These are phyloP conservation scores for Catostomus latipinnis DNA, from an alignment of 2,797 vertebrate genomes.

Conservation along the genomic window DNA sequence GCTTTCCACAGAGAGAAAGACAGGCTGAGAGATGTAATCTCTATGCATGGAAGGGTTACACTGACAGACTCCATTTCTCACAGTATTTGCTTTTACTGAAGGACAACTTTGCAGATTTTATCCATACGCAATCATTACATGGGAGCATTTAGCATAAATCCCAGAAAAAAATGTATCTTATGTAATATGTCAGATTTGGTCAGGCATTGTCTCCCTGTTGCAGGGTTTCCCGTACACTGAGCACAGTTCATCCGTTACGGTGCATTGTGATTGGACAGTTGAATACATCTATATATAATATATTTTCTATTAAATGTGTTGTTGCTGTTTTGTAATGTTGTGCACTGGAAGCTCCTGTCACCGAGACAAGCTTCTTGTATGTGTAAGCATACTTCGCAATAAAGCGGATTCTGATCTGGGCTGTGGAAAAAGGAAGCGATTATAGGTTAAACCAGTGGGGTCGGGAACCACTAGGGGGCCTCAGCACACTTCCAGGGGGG, in stretches of 20 bases:
- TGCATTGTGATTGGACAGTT: constrained; percentile 23
- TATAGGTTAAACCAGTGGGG: constrained; percentile 7
- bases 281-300: constrained; percentile 22
- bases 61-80: constrained; percentile 63
- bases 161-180: neutral
- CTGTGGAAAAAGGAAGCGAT: constrained; percentile 46
- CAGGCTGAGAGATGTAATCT: constrained; percentile 69
- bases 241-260: neutral
- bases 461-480: too few relatives aligned
- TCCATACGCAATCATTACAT: constrained; percentile 7
- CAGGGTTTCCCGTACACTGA: too few relatives aligned
- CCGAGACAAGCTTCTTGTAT: too few relatives aligned
- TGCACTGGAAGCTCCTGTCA: too few relatives aligned
- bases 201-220: neutral
- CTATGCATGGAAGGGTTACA: constrained; percentile 57
- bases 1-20: constrained; percentile 57
- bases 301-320: too few relatives aligned
- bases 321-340: too few relatives aligned
- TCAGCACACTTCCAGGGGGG: too few relatives aligned
- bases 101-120: constrained; percentile 26
- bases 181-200: neutral
- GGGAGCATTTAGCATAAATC: neutral
- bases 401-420: constrained; percentile 20
- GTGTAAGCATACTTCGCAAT: too few relatives aligned
- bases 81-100: constrained; percentile 39